A percentile compares a stretch with the other conserved stretches of the same genome.
phyloP scores from a whole-genome alignment of 1,140 invertebrate genomes.

The Holotrichia oblita region DNA sequence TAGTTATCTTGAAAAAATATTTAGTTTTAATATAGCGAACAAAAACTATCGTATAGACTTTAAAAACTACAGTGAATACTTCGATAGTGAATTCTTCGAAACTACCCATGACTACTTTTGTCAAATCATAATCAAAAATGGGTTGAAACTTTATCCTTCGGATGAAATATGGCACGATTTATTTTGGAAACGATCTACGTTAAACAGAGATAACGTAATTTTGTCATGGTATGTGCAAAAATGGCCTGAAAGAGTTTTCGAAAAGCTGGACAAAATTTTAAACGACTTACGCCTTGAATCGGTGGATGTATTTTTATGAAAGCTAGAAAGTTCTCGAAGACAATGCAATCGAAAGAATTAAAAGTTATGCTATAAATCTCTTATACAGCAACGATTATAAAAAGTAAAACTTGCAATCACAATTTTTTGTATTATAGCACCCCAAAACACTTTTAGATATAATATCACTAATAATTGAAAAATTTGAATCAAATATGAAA shows the following conservation, averaged over 20 bases:
- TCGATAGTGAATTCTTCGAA: not conserved
- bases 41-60: not conserved
- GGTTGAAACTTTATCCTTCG: not conserved
- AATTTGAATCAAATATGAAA: not conserved
- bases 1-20: not conserved
- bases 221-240: conserved; percentile 1
- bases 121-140: not conserved
- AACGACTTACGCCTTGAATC: not conserved
- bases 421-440: not conserved
- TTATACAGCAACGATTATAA: not conserved
- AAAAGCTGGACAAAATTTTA: not conserved
- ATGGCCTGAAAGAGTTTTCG: not conserved
- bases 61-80: not conserved
- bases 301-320: not conserved
- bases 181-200: not conserved
- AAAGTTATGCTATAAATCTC: not conserved
- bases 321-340: not conserved
- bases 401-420: not conserved
- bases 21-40: not conserved
- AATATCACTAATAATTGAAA: not conserved
- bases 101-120: not conserved
- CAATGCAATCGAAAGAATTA: not conserved
- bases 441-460: not conserved
- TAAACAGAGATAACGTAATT: not conserved
- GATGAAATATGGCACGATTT: conserved; percentile 11